Base-by-base conservation (phyloP, 2,888 invertebrate genomes). In the Coelinius sp. region DNA sequence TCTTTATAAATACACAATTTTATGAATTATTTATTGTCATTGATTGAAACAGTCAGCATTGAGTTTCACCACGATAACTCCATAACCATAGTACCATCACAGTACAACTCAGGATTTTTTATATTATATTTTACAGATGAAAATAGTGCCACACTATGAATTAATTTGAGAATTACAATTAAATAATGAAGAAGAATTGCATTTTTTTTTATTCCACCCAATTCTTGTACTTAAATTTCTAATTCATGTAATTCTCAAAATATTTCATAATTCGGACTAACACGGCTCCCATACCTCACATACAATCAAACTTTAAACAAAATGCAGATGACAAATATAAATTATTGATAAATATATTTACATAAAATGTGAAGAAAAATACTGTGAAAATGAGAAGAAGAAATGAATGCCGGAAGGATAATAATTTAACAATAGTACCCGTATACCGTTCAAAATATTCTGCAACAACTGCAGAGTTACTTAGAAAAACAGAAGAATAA, bases 71-170 rank as follows among this genome's bases (percentile, higher is more conserved):
- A 81, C 78, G 7, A 81, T 83, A 84, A 85, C 84, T 87, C 86
- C 85, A 87, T 87, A 87, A 86, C 86, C 87, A 86, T 87, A 87
- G 86, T 85, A 87, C 86, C 87, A 86, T 81, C 76, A 83, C 86
- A 87, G 87, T 87, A 87, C 87, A 87, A 87, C 87, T 86, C 87
- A 87, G 86, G 87, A 86, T 86, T 84, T 87, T 87, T 87, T 87
- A 87, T 86, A 87, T 86, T 87, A 86, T 87, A 86, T 85, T 87
- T 87, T 87, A 87, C 87, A 87, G 87, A 86, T 83, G 87, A 87
- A 87, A 87, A 87, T 87, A 87, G 87, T 86, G 87, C 85, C 85
- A 81, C 86, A 85, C 82, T 80, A 75, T 66, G 74, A 73, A 74
- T 35, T 59, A 35, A 7, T 63, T 62, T 62, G 62, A 62, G 62